A percentile compares a stretch with the other conserved stretches of the same genome.
These are phyloP conservation scores for Acipenser oxyrinchus DNA, from an alignment of 2,797 vertebrate species.

Conservation along the genomic window DNA sequence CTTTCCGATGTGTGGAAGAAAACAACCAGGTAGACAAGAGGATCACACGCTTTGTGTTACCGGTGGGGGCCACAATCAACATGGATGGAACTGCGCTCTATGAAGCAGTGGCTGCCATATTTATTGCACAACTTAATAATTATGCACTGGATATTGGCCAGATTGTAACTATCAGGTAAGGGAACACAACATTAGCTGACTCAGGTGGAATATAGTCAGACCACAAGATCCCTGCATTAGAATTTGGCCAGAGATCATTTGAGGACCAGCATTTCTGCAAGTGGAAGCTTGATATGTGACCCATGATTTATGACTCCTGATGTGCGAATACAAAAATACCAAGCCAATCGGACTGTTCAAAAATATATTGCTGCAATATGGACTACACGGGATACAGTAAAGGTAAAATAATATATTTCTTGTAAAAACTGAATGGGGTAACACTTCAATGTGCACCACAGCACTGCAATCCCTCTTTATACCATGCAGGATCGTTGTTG, in stretches of 20 bases:
- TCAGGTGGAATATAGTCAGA: not conserved
- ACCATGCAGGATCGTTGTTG: too few species aligned
- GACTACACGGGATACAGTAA: too few species aligned
- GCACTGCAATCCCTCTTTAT: too few species aligned
- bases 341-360: too few species aligned
- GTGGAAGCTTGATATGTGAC: too few species aligned
- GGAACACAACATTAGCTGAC: not conserved
- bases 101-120: constrained; percentile 67
- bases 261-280: too few species aligned
- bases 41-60: constrained; percentile 69
- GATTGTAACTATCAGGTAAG: constrained; percentile 65
- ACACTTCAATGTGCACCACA: too few species aligned
- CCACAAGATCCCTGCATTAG: not conserved
- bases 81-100: constrained; percentile 73
- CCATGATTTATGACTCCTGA: too few species aligned
- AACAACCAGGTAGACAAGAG: constrained; percentile 65
- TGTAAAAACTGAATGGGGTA: too few species aligned
- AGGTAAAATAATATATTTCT: too few species aligned
- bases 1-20: constrained; percentile 67
- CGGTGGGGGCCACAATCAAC: constrained; percentile 71
- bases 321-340: too few species aligned
- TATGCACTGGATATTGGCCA: constrained; percentile 55
- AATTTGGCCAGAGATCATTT: not conserved
- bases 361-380: too few species aligned
- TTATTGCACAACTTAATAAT: constrained; percentile 68